A percentile compares a stretch with the other conserved stretches of the same genome.
These are phyloP conservation scores for Cantharis flavilabris DNA, from an alignment of 2,888 invertebrate species.

Conservation along the genomic window DNA sequence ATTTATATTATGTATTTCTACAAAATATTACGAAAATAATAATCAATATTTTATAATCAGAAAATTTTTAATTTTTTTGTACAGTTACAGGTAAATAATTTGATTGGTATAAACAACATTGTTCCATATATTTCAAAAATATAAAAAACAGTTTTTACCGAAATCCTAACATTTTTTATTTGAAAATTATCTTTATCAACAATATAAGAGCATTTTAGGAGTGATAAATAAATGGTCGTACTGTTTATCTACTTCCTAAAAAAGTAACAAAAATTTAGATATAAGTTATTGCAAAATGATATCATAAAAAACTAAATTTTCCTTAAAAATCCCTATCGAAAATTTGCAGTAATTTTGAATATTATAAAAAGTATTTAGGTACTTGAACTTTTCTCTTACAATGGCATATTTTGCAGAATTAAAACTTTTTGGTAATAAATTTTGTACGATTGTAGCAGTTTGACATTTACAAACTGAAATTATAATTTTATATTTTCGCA, in stretches of 20 bases:
- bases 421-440: background rate
- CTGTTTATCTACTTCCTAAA: background rate
- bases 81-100: too few species aligned
- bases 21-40: too few species aligned
- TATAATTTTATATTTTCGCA: background rate
- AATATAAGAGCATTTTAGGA: background rate
- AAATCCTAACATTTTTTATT: background rate
- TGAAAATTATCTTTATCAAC: background rate
- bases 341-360: background rate
- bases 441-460: background rate
- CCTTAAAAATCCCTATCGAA: background rate
- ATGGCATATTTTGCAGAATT: background rate
- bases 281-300: background rate
- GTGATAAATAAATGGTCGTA: background rate
- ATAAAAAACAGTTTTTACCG: background rate
- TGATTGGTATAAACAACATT: background rate
- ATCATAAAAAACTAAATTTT: background rate
- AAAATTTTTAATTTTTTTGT: too few species aligned
- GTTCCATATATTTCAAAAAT: background rate
- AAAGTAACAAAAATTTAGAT: background rate
- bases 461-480: background rate
- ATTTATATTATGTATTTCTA: too few species aligned
- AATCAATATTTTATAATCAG: too few species aligned
- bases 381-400: background rate
- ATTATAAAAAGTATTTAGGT: background rate